phyloP scores from a whole-genome alignment of 1,140 invertebrate genomes.

The Orius insidiosus region DNA sequence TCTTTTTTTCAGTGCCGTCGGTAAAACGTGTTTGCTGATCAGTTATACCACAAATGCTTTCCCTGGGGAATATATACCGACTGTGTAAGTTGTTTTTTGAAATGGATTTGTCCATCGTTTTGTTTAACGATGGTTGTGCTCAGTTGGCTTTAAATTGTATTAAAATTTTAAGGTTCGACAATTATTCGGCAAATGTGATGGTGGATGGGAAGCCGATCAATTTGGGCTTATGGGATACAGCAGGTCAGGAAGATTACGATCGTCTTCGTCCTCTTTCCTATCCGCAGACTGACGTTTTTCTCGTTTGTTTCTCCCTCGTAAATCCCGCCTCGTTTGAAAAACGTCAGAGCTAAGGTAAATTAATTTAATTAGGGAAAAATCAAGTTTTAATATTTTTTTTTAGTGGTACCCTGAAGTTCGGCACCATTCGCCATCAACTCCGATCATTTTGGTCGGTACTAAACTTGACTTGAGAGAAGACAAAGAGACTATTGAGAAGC shows the following conservation, averaged over 20 bases:
- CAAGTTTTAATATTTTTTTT: slow-evolving; percentile 22
- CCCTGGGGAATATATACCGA: slow-evolving; percentile 90
- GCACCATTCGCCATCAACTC: slow-evolving; percentile 77
- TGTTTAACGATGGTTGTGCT: no score
- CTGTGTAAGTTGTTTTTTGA: slow-evolving; percentile 59
- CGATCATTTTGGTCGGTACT: slow-evolving; percentile 76
- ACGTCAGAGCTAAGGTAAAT: slow-evolving; percentile 84
- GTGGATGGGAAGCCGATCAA: slow-evolving; percentile 96
- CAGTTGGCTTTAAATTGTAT: no score
- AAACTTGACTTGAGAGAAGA: slow-evolving; percentile 93
- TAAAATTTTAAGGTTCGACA: slow-evolving; percentile 80
- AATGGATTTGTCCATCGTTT: no score
- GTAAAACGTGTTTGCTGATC: slow-evolving; percentile 93
- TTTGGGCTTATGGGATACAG: slow-evolving; percentile 84
- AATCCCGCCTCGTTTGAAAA: slow-evolving; percentile 98
- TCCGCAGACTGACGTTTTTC: slow-evolving; percentile 95
- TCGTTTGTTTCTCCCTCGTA: slow-evolving; percentile 95
- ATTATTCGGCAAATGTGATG: slow-evolving; percentile 99
- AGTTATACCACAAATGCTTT: slow-evolving; percentile 95
- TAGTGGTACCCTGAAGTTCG: slow-evolving; percentile 81
- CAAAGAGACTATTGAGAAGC: slow-evolving; percentile 91
- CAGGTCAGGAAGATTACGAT: no score
- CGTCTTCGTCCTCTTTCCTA: slow-evolving; percentile 95
- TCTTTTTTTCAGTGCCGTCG: slow-evolving; percentile 60
- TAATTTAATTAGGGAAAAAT: neutral